Percentiles rank a stretch among this genome's conserved stretches.
Conservation (phyloP, 2,113 vertebrate genomes). For the Oryctolagus cuniculus region mOryCun1.1 NC_091439.1:132427501-132428000, state of each 20-base stretch:
- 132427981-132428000: no score
- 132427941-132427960: no score
- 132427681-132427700: background rate
- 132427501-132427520: conserved; percentile 59
- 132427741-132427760: background rate
- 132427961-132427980: no score
- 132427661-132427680: background rate
- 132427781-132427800: no score
- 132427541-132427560: conserved; percentile 48
- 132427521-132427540: conserved; percentile 40
- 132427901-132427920: no score
- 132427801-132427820: no score
- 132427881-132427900: no score
- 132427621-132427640: background rate
- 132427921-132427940: no score
- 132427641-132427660: background rate
- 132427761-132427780: no score
- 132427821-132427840: no score
- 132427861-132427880: no score
- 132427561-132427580: conserved; percentile 49
- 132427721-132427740: background rate
- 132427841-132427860: no score
- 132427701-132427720: background rate
- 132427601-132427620: conserved; percentile 38
- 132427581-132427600: conserved; percentile 2